These are phyloP conservation scores for Paragorgia papillata DNA, from an alignment of 92 coral and sea anemone genomes.

Conservation along the genomic window DNA sequence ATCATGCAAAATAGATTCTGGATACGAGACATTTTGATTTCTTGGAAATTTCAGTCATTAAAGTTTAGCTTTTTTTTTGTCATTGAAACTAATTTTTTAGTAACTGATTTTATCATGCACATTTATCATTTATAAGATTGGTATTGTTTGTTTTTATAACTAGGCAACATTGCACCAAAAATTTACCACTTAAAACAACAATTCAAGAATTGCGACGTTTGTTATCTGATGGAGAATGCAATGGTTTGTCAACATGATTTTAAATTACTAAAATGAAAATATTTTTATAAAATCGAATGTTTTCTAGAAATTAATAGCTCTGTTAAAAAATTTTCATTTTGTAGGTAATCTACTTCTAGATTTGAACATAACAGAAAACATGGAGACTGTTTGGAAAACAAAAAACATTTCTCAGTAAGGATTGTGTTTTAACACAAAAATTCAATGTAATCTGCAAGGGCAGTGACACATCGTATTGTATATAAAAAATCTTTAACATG, in stretches of 20 bases:
- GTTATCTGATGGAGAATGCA: conserved; percentile 6
- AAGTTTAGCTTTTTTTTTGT: no score
- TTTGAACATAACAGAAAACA: conserved; percentile 27
- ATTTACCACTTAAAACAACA: conserved; percentile 12
- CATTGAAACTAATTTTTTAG: no score
- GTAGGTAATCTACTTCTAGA: conserved; percentile 29
- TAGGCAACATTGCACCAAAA: conserved; percentile 20
- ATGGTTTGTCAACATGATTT: not conserved
- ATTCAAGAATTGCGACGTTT: conserved; percentile 6
- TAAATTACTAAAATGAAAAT: not conserved
- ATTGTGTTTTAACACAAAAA: not conserved
- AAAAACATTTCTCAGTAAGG: not conserved
- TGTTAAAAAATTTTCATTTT: not conserved
- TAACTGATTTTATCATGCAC: no score
- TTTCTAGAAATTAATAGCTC: not conserved
- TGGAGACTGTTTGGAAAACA: conserved; percentile 22
- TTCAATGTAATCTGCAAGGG: no score
- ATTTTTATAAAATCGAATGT: not conserved
- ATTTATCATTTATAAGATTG: no score
- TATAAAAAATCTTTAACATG: no score
- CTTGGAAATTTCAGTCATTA: no score
- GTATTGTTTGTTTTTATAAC: not conserved
- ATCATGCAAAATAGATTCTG: no score
- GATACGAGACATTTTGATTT: no score
- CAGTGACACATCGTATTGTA: no score